Base-by-base conservation (phyloP, 2,888 invertebrate species). In the Protodeltote pygarga region DNA sequence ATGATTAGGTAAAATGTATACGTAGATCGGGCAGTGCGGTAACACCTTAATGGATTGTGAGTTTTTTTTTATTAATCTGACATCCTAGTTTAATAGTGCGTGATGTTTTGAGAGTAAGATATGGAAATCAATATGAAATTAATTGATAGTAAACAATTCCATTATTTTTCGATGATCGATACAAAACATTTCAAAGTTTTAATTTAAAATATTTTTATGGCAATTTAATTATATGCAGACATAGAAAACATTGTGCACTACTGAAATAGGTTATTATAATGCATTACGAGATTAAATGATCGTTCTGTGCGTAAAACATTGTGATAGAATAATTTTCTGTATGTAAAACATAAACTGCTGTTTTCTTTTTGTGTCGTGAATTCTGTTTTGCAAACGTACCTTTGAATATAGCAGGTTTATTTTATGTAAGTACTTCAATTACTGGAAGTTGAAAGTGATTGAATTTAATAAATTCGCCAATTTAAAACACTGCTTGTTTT, bases 401-500 rank as follows among this genome's bases (percentile, higher is more conserved):
- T 83, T 77, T 77, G 65, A 76, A 73, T n/a, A n/a, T 77, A 79
- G 77, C 81, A 82, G 78, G 73, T 85, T 85, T 82, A 84, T 84
- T 85, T 84, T 84, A 71, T 81, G 67, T 84, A 85, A 83, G 79
- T 87, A 88, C 85, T 89, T 89, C 89, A 83, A 87, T 85, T 85
- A 84, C 86, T 87, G 83, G 87, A 87, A 89, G 89, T 87, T 79
- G 62, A 81, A 80, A 83, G 89, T 85, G 86, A 91, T 89, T 89
- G 91, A 92, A 92, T 89, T 90, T 88, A 92, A 91, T 92, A 91
- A 92, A 92, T 91, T 92, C 91, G 80, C 87, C 80, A 85, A 83
- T 79, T 75, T 71, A 83, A 80, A 77, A 58, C 61, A 59, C 37
- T 41, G 16, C 10, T 75, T 60, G 77, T 89, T 87, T 89, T 74